Evolutionary conservation across 35 echinoderm and acorn worm species (phyloP).

Genomic region (Heliocidaris erythrogramma): DNA sequence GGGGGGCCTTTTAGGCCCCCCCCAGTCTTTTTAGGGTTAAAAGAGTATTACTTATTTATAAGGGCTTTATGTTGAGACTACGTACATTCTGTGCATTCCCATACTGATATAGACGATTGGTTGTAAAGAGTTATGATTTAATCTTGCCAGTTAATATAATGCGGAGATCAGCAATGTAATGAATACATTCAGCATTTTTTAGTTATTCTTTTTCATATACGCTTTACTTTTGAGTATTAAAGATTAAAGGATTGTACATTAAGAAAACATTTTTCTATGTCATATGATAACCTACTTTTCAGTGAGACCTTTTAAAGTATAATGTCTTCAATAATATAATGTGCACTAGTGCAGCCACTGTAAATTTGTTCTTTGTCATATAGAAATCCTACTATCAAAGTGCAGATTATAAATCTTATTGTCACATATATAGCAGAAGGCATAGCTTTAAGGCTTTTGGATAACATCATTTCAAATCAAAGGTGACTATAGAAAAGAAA

Average conservation of each 20-base stretch:
- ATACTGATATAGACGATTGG: too few relatives aligned
- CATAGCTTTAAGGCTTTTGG: background rate
- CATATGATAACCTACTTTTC: background rate
- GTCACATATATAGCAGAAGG: background rate
- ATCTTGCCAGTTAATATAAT: too few relatives aligned
- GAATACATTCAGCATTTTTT: too few relatives aligned
- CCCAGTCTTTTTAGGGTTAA: background rate
- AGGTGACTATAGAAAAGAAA: background rate
- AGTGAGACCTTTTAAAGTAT: background rate
- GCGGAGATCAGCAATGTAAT: too few relatives aligned
- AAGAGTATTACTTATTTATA: background rate
- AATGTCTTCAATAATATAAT: background rate
- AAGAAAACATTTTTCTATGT: too few relatives aligned
- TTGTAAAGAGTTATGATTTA: too few relatives aligned
- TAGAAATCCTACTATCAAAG: background rate
- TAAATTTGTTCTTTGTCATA: background rate
- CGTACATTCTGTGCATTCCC: too few relatives aligned
- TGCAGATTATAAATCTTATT: background rate
- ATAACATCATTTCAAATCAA: slow-evolving; percentile 13
- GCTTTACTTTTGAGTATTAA: too few relatives aligned
- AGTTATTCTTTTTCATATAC: too few relatives aligned
- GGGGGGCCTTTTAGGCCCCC: too few relatives aligned
- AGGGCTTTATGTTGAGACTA: background rate
- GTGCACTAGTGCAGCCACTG: background rate
- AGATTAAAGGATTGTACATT: too few relatives aligned